Base-by-base conservation (phyloP, 2,113 vertebrate species). In the Globicephala melas region DNA sequence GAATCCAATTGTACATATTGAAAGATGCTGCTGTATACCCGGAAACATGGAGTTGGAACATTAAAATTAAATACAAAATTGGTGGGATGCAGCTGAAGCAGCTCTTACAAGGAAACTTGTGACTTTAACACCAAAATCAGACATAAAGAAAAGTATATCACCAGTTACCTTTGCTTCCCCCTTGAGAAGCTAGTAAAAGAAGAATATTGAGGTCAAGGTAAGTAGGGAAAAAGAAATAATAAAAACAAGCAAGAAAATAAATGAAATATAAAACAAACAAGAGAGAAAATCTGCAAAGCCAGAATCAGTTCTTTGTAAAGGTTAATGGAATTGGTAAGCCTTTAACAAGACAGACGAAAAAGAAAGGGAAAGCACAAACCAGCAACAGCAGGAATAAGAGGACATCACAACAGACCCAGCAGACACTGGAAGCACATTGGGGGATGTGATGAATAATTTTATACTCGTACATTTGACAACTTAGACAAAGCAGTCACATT, bases 361-460 rank as follows among this genome's bases (percentile, higher is more conserved):
- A 15, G 17, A 12, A 21, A 10, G 47, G n/a, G 23, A 47, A 50
- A n/a, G 36, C 44, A 47, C 14, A 50, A 26, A 17, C 13, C 87
- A 63, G 10, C 33, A 53, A 14, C 2, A 28, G 25, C 33, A 31
- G 33, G 33, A 53, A 21, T 15, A 15, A 26, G 26, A 67, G 44
- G 7, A 26, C n/a, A 36, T 31, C 60, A 38, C 26, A 15, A 36
- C 25, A 79, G 60, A 31, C 3, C 33, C 33, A 55, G 47, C 44
- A 55, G 88, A 55, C 25, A 21, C 8, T 0, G 33, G 23, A 36
- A 77, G 41, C 74, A 12, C 8, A 21, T 28, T 20, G 55, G 53
- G 6, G 11, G 63, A 12, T 3, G 23, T 25, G 11, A 5, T 0
- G 20, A 60, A 17, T 47, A 33, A 18, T 36, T 6, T 6, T 8